Percentiles rank a stretch among this genome's conserved stretches.
These are phyloP conservation scores for Hippocampus kuda DNA, from an alignment of 2,797 vertebrate genomes.

Conservation along the genomic window DNA sequence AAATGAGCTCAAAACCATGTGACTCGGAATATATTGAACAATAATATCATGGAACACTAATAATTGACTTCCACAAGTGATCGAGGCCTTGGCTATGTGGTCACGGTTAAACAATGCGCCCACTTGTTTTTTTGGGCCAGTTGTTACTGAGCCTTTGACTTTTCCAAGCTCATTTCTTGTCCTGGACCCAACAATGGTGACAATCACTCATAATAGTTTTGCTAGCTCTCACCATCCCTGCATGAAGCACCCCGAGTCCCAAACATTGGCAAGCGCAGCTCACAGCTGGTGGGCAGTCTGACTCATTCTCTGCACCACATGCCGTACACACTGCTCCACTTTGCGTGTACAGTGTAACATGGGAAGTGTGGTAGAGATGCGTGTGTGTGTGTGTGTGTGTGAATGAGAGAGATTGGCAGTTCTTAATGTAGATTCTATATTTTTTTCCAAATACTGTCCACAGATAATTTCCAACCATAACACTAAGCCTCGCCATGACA, in stretches of 20 bases:
- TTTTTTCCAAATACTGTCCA: not conserved
- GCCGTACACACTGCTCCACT: slow-evolving; percentile 41
- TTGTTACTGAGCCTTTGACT: not conserved
- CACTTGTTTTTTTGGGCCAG: not conserved
- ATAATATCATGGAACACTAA: not conserved
- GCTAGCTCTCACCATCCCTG: slow-evolving; percentile 28
- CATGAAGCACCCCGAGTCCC: slow-evolving; percentile 48
- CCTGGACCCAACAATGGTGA: slow-evolving; percentile 26
- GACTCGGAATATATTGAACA: not conserved
- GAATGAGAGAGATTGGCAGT: not conserved
- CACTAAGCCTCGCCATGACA: not conserved
- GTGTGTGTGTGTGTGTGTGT: not conserved
- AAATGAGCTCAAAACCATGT: not conserved
- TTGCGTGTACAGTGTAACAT: slow-evolving; percentile 48
- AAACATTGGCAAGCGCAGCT: slow-evolving; percentile 37
- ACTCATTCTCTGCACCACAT: slow-evolving; percentile 61
- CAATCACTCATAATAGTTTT: slow-evolving; percentile 40
- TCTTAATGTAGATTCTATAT: not conserved
- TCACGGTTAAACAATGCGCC: not conserved
- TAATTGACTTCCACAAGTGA: not conserved
- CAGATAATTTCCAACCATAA: not conserved
- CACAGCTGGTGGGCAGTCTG: slow-evolving; percentile 63
- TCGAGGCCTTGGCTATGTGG: not conserved
- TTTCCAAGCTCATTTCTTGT: not conserved
- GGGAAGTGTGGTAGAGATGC: slow-evolving; percentile 1